phyloP scores from a whole-genome alignment of 2,113 vertebrate genomes.

The Polypterus bichir region DNA sequence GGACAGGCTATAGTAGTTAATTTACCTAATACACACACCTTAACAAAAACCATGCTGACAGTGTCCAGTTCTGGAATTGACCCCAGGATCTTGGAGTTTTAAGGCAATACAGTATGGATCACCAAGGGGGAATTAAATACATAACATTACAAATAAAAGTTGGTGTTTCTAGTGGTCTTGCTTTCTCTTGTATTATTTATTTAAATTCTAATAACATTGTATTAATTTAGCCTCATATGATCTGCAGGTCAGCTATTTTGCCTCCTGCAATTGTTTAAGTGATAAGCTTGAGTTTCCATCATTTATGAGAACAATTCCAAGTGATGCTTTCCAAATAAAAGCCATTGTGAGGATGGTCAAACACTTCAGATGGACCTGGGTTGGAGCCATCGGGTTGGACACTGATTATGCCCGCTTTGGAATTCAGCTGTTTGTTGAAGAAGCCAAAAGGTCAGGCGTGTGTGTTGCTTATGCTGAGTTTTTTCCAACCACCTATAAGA shows the following conservation, averaged over 20 bases:
- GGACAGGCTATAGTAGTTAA: too few species aligned
- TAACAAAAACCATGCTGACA: too few species aligned
- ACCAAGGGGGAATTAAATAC: too few species aligned
- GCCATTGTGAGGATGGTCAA: constrained; percentile 38
- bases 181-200: too few species aligned
- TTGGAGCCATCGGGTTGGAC: constrained; percentile 45
- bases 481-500: constrained; percentile 29
- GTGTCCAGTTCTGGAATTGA: too few species aligned
- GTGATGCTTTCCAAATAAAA: constrained; percentile 46
- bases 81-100: too few species aligned
- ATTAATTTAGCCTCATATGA: too few species aligned
- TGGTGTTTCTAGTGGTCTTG: too few species aligned
- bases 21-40: too few species aligned
- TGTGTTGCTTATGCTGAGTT: constrained; percentile 44
- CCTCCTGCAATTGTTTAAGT: constrained; percentile 49
- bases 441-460: constrained; percentile 31
- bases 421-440: constrained; percentile 46
- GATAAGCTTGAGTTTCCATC: constrained; percentile 42
- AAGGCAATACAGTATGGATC: too few species aligned
- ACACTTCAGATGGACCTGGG: constrained; percentile 51
- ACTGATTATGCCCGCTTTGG: constrained; percentile 48
- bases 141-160: too few species aligned
- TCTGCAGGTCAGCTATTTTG: constrained; percentile 50
- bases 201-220: too few species aligned
- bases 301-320: constrained; percentile 55